phyloP scores from a whole-genome alignment of 2,113 vertebrate species.

The Ifrita kowaldi region DNA sequence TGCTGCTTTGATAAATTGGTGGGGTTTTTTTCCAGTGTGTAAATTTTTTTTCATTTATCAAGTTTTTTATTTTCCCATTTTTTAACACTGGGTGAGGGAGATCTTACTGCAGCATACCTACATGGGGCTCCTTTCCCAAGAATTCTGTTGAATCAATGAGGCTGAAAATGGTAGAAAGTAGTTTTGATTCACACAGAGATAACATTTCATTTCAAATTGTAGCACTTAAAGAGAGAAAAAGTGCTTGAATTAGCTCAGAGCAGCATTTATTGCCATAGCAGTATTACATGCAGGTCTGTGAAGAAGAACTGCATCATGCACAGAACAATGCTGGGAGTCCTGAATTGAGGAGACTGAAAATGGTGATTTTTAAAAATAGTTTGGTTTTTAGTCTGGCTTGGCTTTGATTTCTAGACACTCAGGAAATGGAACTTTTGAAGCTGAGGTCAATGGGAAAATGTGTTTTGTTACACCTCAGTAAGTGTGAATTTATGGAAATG shows the following conservation, averaged over 20 bases:
- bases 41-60: not conserved
- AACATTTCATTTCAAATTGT: not conserved
- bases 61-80: not conserved
- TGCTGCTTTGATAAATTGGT: not conserved
- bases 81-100: not conserved
- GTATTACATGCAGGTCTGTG: not conserved
- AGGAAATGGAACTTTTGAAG: slow-evolving; percentile 33
- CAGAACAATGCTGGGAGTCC: not conserved
- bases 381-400: slow-evolving; percentile 6
- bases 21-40: not conserved
- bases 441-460: slow-evolving; percentile 17
- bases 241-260: not conserved
- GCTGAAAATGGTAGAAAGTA: not conserved
- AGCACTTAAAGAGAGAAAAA: not conserved
- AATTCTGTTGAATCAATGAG: not conserved
- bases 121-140: not conserved
- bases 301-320: not conserved
- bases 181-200: not conserved
- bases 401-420: slow-evolving; percentile 24
- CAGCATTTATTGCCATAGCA: not conserved
- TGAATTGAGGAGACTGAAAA: not conserved
- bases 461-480: not conserved
- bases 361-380: not conserved
- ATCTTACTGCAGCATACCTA: not conserved
- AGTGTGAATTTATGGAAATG: slow-evolving; percentile 34